Conservation (phyloP, 2,888 invertebrate species). For the Caradrina kadenii region DNA sequence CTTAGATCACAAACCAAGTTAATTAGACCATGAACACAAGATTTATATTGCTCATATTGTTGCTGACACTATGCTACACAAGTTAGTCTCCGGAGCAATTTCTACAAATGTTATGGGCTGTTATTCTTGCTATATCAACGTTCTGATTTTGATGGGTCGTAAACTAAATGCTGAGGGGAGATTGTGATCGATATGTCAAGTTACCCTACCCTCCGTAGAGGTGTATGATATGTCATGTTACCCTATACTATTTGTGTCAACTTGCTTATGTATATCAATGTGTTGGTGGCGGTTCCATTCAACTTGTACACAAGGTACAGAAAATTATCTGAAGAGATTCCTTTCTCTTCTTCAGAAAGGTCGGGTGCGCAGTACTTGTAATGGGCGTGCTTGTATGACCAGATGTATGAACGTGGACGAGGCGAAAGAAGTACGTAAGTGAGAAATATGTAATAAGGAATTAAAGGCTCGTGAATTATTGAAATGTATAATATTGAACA, state of each 20-base stretch:
- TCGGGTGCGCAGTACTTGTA: no score
- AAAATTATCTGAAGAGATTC: neutral
- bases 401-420: no score
- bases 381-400: no score
- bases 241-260: conserved; percentile 20
- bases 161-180: conserved; percentile 53
- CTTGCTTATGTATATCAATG: neutral
- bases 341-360: no score
- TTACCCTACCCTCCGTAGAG: conserved; percentile 19
- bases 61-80: conserved; percentile 4
- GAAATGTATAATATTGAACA: no score
- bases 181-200: conserved; percentile 45
- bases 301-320: neutral
- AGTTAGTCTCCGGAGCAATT: conserved; percentile 24
- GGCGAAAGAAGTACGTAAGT: no score
- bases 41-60: conserved; percentile 33
- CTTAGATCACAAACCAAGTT: conserved; percentile 17
- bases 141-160: conserved; percentile 52
- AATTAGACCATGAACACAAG: conserved; percentile 39
- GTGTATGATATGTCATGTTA: conserved; percentile 18
- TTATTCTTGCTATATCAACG: conserved; percentile 29
- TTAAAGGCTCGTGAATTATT: no score
- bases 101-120: conserved; percentile 41
- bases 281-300: neutral
- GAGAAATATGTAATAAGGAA: no score